Percentiles rank a stretch among this genome's conserved stretches.
Conservation (phyloP, 2,888 invertebrate genomes). For the Empis stercorea region DNA sequence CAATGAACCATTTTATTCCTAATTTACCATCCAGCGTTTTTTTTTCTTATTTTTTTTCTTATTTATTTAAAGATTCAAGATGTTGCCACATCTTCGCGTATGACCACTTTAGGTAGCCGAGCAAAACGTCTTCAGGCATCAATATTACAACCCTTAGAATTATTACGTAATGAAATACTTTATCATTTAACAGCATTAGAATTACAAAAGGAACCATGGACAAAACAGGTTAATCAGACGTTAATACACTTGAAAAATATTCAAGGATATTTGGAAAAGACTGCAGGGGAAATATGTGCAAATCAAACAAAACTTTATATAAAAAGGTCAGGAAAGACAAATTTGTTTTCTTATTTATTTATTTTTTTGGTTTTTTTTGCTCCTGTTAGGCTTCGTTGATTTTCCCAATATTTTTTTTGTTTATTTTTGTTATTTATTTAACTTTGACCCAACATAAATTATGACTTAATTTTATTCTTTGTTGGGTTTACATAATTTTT, state of each 20-base stretch:
- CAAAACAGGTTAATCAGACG: slow-evolving; percentile 56
- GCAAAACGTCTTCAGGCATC: slow-evolving; percentile 51
- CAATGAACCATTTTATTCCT: too few relatives aligned
- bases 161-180: slow-evolving; percentile 55
- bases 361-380: not conserved
- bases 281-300: slow-evolving; percentile 55
- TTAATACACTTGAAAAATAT: slow-evolving; percentile 62
- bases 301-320: slow-evolving; percentile 42
- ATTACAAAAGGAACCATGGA: slow-evolving; percentile 56
- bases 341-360: not conserved
- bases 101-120: slow-evolving; percentile 53
- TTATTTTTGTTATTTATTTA: too few relatives aligned
- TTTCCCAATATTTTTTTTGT: too few relatives aligned
- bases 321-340: slow-evolving; percentile 22
- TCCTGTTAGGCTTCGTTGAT: too few relatives aligned
- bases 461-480: not conserved
- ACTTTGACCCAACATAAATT: not conserved
- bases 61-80: slow-evolving; percentile 42
- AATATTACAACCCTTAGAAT: slow-evolving; percentile 55
- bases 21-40: too few relatives aligned
- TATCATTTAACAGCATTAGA: slow-evolving; percentile 66
- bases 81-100: slow-evolving; percentile 53
- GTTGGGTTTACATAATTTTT: not conserved
- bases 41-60: not conserved
- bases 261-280: slow-evolving; percentile 61